Base-by-base conservation (phyloP, 2,888 invertebrate species). In the Anagyrus pseudococci region DNA sequence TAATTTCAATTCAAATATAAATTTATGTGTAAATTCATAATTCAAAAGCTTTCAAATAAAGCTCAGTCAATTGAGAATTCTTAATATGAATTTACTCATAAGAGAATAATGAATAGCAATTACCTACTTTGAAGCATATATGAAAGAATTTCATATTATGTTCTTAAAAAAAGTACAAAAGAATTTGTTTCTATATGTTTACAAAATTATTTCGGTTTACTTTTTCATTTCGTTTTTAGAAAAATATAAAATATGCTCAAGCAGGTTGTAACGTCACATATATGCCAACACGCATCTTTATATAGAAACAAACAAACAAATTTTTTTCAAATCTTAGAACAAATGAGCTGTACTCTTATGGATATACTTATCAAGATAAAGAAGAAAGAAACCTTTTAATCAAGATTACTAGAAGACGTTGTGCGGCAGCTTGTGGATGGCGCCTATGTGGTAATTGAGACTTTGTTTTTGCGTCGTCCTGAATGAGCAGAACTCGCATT, bases 401-500 rank as follows among this genome's bases (percentile, higher is more conserved):
- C n/a, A 47, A 58, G 48, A 33, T 66, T 43, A 61, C 61, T 63
- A 66, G 52, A 63, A 58, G 20, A 63, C 54, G 48, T 66, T 66
- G 33, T 63, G 63, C 49, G 66, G 40, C 20, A 63, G 37, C 50
- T 66, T 66, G 55, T 66, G 66, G 29, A 66, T 63, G 4, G 63
- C 66, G 26, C 66, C 66, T 61, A 66, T 66, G 15, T 66, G 66
- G 54, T 66, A 66, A 44, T 66, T 66, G 33, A 66, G 66, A 61
- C 66, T 66, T 61, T 66, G 66, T 22, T 66, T 66, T 40, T 66
- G 66, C 4, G 66, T 66, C 19, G 66, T 66, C 63, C 60, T 60
- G 41, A 66, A 66, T 10, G 66, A 63, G 7, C 66, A 66, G 47
- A 63, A 63, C 26, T 63, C 66, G 37, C 66, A 66, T 43, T 66